These are phyloP conservation scores for Echeneis naucrates DNA, from an alignment of 2,797 vertebrate species.

Conservation along the genomic window DNA sequence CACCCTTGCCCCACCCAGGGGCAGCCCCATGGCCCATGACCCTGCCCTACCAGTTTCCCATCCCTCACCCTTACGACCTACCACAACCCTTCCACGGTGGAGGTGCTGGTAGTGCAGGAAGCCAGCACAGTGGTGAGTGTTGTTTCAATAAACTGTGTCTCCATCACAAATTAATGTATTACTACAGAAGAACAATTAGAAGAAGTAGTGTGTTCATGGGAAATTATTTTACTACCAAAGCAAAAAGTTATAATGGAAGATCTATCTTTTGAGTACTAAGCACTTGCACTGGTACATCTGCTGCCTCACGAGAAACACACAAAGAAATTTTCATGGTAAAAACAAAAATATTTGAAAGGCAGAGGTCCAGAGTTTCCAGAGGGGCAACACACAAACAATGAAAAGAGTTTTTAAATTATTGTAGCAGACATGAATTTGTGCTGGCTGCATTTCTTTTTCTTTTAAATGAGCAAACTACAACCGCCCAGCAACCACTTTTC, in stretches of 20 bases:
- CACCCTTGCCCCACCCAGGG: slow-evolving; percentile 94
- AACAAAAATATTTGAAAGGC: background rate
- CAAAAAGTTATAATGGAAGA: background rate
- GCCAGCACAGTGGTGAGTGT: slow-evolving; percentile 95
- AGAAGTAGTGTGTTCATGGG: background rate
- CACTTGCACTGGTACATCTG: too few species aligned
- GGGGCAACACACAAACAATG: background rate
- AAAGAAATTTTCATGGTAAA: background rate
- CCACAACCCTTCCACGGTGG: slow-evolving; percentile 88
- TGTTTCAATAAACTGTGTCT: background rate
- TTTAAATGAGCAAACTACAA: background rate
- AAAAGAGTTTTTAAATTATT: background rate
- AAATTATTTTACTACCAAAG: background rate
- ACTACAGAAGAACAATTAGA: background rate
- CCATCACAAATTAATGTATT: background rate
- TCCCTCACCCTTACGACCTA: slow-evolving; percentile 93
- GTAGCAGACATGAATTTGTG: background rate
- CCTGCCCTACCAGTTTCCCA: slow-evolving; percentile 95
- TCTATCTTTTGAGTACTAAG: background rate
- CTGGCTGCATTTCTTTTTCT: background rate
- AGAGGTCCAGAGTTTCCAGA: background rate
- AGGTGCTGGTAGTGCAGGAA: slow-evolving; percentile 93
- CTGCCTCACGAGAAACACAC: background rate
- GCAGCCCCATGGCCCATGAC: slow-evolving; percentile 96
- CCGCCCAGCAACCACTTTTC: background rate